Percentiles rank a stretch among this genome's conserved stretches.
phyloP scores from a whole-genome alignment of 1,140 invertebrate species.

The Dolichoris vasculosae region DNA sequence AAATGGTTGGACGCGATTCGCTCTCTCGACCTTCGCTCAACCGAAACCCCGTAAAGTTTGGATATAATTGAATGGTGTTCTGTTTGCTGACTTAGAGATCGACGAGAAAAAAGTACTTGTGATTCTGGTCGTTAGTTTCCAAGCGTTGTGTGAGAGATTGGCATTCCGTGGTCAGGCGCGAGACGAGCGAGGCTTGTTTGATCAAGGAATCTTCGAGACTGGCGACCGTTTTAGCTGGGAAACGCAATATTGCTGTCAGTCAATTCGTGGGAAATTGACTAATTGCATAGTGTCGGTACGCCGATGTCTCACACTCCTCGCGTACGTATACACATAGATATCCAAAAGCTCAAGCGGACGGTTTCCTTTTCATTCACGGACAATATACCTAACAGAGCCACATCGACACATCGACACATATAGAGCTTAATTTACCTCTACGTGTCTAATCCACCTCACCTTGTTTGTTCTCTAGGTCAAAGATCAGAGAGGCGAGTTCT shows the following conservation, averaged over 20 bases:
- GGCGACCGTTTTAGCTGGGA: conserved; percentile 82
- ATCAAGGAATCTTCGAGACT: conserved; percentile 89
- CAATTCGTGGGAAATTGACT: conserved; percentile 62
- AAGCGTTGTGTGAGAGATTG: conserved; percentile 88
- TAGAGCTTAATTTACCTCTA: background rate
- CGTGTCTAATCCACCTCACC: conserved; percentile 75
- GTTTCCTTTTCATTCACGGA: conserved; percentile 53
- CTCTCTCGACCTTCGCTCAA: background rate
- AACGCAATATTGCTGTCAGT: conserved; percentile 58
- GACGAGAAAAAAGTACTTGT: conserved; percentile 80
- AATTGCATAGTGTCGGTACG: conserved; percentile 69
- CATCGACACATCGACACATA: conserved; percentile 35
- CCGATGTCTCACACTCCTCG: conserved; percentile 70
- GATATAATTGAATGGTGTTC: background rate
- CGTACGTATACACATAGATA: background rate
- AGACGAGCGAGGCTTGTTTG: conserved; percentile 90
- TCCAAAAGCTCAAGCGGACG: conserved; percentile 35
- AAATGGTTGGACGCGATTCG: background rate
- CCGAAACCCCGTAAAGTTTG: background rate
- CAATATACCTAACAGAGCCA: conserved; percentile 72
- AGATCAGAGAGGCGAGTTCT: conserved; percentile 82
- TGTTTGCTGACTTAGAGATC: background rate
- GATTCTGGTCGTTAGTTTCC: conserved; percentile 86
- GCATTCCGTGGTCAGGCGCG: conserved; percentile 89
- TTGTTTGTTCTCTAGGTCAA: conserved; percentile 87